Base-by-base conservation (phyloP, 2,113 vertebrate genomes). In the Xenopus laevis region DNA sequence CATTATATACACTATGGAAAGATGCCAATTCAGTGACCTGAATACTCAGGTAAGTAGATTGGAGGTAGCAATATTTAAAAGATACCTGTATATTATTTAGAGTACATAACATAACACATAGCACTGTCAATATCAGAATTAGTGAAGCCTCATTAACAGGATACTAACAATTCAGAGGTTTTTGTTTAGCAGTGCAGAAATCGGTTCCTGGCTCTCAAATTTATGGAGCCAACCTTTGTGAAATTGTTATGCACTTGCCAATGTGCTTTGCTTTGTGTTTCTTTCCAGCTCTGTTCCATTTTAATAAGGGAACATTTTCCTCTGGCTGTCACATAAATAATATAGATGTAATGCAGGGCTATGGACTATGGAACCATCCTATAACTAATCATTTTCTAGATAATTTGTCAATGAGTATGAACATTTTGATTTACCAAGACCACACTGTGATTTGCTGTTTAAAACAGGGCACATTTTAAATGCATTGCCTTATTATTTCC, bases 401-500 rank as follows among this genome's bases (percentile, higher is more conserved):
- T 75, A 75, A 62, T 68, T 62, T 75, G 65, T 62, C 65, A 63
- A 62, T 75, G 65, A 68, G 68, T 68, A 75, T 68, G 73, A 57
- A 75, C 45, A 53, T 12, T 68, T 18, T 68, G 73, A 68, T 75
- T 50, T 68, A 75, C 18, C 4, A 10, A 61, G 73, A 30, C 65
- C 33, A 53, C 45, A 62, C 17, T 68, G 23, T 75, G 73, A 75
- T 69, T 75, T 68, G 73, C 57, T 69, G 18, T 68, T 62, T 75
- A 68, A 27, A 27, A 62, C 57, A 21, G 57, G 55, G 73, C 61
- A 40, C 58, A 63, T 75, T 68, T 75, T 11, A 69, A 63, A 75
- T 75, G 52, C 68, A 75, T 69, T 75, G 73, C 13, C 74, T 55
- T 77, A 69, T 70, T 70, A 77, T 64, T 77, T 69, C 47, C 70